phyloP scores from a whole-genome alignment of 2,113 vertebrate species.

The Apaloderma vittatum region DNA sequence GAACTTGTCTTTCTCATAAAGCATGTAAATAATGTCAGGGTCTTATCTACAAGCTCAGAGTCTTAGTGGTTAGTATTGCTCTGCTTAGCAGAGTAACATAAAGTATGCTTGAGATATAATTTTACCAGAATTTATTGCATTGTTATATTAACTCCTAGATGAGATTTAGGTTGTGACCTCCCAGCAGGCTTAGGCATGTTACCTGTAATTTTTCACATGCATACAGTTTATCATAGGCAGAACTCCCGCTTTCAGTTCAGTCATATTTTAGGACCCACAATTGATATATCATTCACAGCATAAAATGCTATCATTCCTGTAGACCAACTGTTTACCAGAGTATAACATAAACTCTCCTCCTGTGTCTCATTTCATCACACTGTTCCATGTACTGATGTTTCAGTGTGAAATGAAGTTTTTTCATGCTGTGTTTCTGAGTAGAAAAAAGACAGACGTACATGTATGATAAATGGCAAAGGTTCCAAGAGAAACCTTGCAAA shows the following conservation, averaged over 20 bases:
- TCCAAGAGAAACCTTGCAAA: constrained; percentile 83
- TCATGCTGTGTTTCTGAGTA: constrained; percentile 92
- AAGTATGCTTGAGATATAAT: constrained; percentile 16
- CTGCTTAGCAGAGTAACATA: not conserved
- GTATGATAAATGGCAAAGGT: constrained; percentile 87
- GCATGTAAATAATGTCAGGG: not conserved
- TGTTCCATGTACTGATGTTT: constrained; percentile 89
- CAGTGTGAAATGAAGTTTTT: constrained; percentile 91
- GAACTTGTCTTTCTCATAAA: not conserved
- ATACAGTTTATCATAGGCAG: constrained; percentile 80
- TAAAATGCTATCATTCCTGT: constrained; percentile 89
- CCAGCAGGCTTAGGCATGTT: constrained; percentile 72
- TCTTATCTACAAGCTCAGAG: not conserved
- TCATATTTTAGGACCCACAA: constrained; percentile 88
- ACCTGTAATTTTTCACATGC: constrained; percentile 84
- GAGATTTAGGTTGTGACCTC: constrained; percentile 69
- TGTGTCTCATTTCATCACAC: constrained; percentile 90
- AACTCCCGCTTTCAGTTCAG: constrained; percentile 82
- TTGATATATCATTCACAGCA: constrained; percentile 86
- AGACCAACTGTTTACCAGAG: constrained; percentile 86
- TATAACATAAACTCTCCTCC: constrained; percentile 87
- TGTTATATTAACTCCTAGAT: constrained; percentile 66
- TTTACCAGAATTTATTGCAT: constrained; percentile 31
- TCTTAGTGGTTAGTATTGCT: not conserved
- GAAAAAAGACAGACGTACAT: constrained; percentile 85